Percentiles rank a stretch among this genome's conserved stretches.
phyloP scores from a whole-genome alignment of 1,140 invertebrate genomes.

The Condylostylus longicornis region DNA sequence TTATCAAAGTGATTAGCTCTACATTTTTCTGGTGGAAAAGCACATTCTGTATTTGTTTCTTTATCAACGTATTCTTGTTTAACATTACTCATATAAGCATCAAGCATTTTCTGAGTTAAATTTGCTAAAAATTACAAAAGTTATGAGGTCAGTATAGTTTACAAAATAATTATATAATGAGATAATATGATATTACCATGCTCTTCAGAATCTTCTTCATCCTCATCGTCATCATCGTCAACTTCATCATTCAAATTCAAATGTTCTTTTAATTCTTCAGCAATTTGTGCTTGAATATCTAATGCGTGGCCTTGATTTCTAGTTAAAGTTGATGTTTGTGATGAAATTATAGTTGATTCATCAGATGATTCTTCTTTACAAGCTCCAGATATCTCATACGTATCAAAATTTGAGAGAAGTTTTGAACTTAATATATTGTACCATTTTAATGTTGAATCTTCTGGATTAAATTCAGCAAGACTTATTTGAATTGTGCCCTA shows the following conservation, averaged over 20 bases:
- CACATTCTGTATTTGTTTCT: constrained; percentile 87
- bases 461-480: constrained; percentile 81
- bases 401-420: constrained; percentile 52
- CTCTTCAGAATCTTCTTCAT: constrained; percentile 43
- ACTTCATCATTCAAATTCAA: constrained; percentile 37
- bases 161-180: not conserved
- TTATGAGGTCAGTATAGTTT: not conserved
- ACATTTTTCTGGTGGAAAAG: constrained; percentile 29
- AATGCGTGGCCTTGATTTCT: constrained; percentile 62
- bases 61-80: constrained; percentile 60
- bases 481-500: constrained; percentile 92
- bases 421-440: constrained; percentile 86
- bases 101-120: constrained; percentile 23
- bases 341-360: constrained; percentile 91
- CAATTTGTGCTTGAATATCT: constrained; percentile 40
- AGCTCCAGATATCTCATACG: constrained; percentile 27
- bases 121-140: constrained; percentile 8
- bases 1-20: constrained; percentile 8
- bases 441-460: constrained; percentile 71
- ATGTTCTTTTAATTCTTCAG: constrained; percentile 43
- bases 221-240: constrained; percentile 38
- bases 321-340: constrained; percentile 87
- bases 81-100: constrained; percentile 28
- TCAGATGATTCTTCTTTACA: constrained; percentile 83
- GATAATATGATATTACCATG: constrained; percentile 42